These are phyloP conservation scores for Nasua narica DNA, from an alignment of 2,797 vertebrate species.

Conservation along the genomic window DNA sequence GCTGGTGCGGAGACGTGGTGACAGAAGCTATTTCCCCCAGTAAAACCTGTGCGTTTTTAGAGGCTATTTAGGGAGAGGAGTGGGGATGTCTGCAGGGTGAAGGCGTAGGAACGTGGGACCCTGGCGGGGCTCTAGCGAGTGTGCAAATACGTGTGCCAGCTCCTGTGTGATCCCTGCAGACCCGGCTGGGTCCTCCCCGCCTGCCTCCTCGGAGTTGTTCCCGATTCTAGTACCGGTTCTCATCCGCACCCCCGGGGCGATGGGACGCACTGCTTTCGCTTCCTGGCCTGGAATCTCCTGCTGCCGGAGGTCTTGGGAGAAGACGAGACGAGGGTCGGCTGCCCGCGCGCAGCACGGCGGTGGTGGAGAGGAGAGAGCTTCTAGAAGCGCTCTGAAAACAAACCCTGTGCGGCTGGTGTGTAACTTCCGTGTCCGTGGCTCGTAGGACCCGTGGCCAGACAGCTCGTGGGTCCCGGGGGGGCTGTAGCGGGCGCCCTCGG, in stretches of 20 bases:
- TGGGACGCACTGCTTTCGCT: rapidly evolving
- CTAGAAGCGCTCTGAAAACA: background rate
- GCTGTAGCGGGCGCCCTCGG: background rate
- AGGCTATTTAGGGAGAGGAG: background rate
- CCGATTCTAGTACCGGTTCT: background rate
- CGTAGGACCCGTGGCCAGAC: background rate
- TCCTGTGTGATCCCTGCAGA: rapidly evolving
- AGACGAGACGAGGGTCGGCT: background rate
- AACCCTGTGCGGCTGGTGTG: background rate
- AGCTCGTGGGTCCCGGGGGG: too few relatives aligned
- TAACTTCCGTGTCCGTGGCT: background rate
- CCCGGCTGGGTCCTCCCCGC: too few relatives aligned
- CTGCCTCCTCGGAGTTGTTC: background rate
- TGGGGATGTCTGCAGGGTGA: background rate
- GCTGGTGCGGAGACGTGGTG: background rate
- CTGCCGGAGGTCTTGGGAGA: background rate
- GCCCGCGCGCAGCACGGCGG: rapidly evolving
- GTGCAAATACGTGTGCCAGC: background rate
- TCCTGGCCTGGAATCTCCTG: background rate
- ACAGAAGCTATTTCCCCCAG: background rate
- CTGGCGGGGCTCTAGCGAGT: background rate
- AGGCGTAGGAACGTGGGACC: background rate
- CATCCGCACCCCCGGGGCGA: background rate
- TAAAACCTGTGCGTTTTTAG: background rate
- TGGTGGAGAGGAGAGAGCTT: background rate